phyloP scores from a whole-genome alignment of 2,797 vertebrate species.

The Tinamus major region DNA sequence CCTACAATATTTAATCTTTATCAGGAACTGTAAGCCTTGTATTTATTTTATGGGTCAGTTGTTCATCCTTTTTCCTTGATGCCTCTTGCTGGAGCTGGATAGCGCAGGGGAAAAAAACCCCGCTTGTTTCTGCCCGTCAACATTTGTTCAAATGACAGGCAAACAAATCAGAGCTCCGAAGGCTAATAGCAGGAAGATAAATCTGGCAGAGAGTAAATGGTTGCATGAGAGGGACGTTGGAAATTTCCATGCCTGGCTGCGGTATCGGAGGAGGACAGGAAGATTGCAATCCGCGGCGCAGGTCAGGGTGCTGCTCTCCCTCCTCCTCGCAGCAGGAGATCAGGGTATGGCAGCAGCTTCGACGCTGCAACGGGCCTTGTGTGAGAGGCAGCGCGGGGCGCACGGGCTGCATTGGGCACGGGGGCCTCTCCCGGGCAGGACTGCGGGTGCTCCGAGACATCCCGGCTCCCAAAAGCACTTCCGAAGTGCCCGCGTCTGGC shows the following conservation, averaged over 20 bases:
- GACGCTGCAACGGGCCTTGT: fast-evolving
- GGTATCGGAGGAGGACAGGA: background rate
- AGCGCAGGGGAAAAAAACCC: background rate
- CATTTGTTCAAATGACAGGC: slow-evolving; percentile 77
- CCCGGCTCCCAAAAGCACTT: background rate
- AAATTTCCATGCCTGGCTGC: slow-evolving; percentile 31
- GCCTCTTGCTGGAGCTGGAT: slow-evolving; percentile 46
- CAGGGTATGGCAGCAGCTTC: fast-evolving
- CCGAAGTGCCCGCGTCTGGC: fast-evolving
- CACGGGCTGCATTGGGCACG: fast-evolving
- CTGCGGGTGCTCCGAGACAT: background rate
- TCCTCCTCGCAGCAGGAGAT: background rate
- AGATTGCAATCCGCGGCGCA: background rate
- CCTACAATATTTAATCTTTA: slow-evolving; percentile 79
- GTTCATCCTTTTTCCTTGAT: slow-evolving; percentile 76
- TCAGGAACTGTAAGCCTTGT: slow-evolving; percentile 75
- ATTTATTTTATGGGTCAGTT: slow-evolving; percentile 78
- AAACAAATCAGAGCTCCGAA: slow-evolving; percentile 72
- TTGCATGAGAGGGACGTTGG: background rate
- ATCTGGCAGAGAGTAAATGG: slow-evolving; percentile 55
- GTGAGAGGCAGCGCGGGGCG: fast-evolving
- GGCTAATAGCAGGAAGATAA: slow-evolving; percentile 71
- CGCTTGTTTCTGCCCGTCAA: slow-evolving; percentile 72
- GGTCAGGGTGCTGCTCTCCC: background rate
- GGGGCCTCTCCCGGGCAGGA: fast-evolving